phyloP scores from a whole-genome alignment of 2,888 invertebrate species.

The Tiliacea citrago region DNA sequence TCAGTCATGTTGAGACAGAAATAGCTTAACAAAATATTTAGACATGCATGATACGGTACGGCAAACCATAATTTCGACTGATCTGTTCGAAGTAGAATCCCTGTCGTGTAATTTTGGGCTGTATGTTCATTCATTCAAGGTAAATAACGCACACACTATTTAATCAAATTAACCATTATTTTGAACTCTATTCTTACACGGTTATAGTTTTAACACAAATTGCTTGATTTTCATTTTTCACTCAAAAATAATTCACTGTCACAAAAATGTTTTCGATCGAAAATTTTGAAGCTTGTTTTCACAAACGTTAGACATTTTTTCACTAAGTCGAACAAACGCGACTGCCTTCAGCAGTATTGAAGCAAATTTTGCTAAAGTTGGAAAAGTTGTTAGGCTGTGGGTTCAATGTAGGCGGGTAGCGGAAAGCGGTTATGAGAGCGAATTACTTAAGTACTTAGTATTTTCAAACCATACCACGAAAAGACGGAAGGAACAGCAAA shows the following conservation, averaged over 20 bases:
- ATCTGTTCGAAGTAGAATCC: background rate
- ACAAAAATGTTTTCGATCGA: conserved; percentile 37
- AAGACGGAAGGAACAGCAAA: too few relatives aligned
- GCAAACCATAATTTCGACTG: background rate
- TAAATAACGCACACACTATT: conserved; percentile 3
- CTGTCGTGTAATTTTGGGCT: too few relatives aligned
- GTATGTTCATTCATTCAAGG: background rate
- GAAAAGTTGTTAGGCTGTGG: conserved; percentile 32
- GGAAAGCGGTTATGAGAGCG: conserved; percentile 19
- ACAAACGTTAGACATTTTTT: conserved; percentile 43
- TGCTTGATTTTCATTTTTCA: conserved; percentile 20
- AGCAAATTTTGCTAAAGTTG: conserved; percentile 60
- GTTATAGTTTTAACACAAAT: conserved; percentile 34
- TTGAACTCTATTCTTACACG: background rate
- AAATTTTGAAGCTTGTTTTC: conserved; percentile 16
- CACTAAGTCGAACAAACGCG: conserved; percentile 43
- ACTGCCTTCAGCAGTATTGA: conserved; percentile 48
- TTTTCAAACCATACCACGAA: too few relatives aligned
- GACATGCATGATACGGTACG: too few relatives aligned
- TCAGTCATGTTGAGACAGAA: background rate
- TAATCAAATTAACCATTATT: conserved; percentile 44
- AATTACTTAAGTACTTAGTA: too few relatives aligned
- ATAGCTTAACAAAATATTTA: background rate
- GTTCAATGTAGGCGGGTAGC: conserved; percentile 21
- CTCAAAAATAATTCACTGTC: conserved; percentile 42